These are phyloP conservation scores for Syngnathus scovelli DNA, from an alignment of 2,113 vertebrate genomes.

Conservation along the genomic window DNA sequence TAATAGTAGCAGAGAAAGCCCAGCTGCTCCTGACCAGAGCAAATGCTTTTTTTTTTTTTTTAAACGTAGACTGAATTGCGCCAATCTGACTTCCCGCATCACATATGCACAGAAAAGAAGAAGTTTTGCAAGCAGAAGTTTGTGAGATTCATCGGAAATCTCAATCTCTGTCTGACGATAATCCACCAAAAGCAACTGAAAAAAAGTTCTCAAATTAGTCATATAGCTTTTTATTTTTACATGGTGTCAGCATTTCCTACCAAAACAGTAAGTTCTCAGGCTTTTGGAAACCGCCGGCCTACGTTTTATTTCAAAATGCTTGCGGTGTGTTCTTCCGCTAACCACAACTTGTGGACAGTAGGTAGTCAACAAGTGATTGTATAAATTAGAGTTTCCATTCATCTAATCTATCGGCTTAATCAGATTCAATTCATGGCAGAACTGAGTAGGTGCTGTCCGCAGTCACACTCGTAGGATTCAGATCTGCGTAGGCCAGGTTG, in stretches of 20 bases:
- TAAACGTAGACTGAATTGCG: background rate
- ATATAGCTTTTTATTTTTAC: background rate
- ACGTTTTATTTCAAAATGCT: background rate
- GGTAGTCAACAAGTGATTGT: background rate
- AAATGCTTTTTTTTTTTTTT: background rate
- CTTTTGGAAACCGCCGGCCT: background rate
- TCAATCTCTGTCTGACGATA: background rate
- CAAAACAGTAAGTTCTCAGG: background rate
- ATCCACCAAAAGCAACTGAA: background rate
- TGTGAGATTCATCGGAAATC: background rate
- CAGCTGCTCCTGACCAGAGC: background rate
- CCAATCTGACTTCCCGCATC: constrained; percentile 18
- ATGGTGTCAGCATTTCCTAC: background rate
- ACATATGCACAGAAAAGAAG: constrained; percentile 12
- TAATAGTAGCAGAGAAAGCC: background rate
- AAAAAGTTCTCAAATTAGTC: background rate
- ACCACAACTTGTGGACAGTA: background rate
- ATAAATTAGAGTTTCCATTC: background rate
- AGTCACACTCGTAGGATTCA: constrained; percentile 22
- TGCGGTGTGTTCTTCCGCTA: background rate
- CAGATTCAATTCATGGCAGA: constrained; percentile 29
- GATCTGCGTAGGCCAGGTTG: constrained; percentile 33
- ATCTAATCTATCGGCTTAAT: background rate
- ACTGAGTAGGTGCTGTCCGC: constrained; percentile 30
- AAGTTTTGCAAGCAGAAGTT: constrained; percentile 37